These are phyloP conservation scores for Lerista edwardsae DNA, from an alignment of 2,797 vertebrate genomes.

Conservation along the genomic window DNA sequence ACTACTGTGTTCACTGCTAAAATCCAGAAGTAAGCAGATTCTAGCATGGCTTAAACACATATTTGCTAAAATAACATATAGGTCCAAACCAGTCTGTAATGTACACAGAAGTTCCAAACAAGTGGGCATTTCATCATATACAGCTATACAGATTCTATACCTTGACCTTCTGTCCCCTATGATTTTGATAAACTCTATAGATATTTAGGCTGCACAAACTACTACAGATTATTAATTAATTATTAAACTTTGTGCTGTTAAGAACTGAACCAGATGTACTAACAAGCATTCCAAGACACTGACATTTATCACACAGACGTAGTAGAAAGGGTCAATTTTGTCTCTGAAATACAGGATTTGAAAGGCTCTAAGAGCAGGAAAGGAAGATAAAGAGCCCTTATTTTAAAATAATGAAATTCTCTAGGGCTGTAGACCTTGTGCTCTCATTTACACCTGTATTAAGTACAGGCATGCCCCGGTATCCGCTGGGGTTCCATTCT, in stretches of 20 bases:
- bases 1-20: not conserved
- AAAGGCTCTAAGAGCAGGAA: conserved; percentile 6
- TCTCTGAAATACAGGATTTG: conserved; percentile 13
- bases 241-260: not conserved
- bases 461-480: conserved; percentile 25
- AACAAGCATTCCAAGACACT: not conserved
- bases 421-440: not conserved
- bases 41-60: not conserved
- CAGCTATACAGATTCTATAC: not conserved
- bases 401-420: conserved; percentile 20
- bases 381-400: conserved; percentile 17
- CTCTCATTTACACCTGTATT: not conserved
- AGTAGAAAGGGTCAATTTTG: conserved; percentile 5
- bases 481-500: too few species aligned
- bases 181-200: not conserved
- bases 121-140: not conserved
- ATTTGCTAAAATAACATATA: not conserved
- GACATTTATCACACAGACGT: not conserved
- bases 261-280: not conserved
- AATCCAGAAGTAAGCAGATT: not conserved
- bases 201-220: not conserved
- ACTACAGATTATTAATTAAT: not conserved
- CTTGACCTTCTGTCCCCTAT: not conserved
- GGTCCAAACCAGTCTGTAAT: not conserved
- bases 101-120: not conserved